Evolutionary conservation across 1,140 invertebrate species (phyloP), one percentile per base, ranked within the genome.

Genomic region (Matsumurasca onukii): DNA sequence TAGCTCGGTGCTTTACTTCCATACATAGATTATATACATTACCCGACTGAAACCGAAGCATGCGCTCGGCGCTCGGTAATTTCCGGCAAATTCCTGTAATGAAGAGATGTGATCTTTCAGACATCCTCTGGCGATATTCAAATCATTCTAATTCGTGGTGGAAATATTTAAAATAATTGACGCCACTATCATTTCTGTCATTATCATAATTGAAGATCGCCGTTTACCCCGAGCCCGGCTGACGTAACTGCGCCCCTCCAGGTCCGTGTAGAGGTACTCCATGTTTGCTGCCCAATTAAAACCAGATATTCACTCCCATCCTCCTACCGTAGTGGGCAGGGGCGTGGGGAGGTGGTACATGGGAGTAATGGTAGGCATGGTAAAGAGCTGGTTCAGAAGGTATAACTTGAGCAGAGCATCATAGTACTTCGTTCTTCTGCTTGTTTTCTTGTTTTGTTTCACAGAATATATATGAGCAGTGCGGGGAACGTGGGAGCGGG

Each of bases 131-230:
- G 62, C 31, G 31, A 65, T 65, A 65, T 65, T 65, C 62, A 65
- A 65, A 65, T 65, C 31, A 65, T 65, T 65, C 62, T 65, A 65
- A 65, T 65, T 65, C 62, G 27, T 65, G 55, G 31, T 65, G 62
- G 39, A 65, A 65, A 65, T 65, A 31, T 65, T 65, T 65, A 65
- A 65, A 65, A 65, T 65, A 65, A 65, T 65, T 65, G 62, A 65
- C 45, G 62, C 31, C 34, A 65, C 62, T 65, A 65, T 65, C 62
- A 65, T 65, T 65, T 27, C 55, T n/a, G 55, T 27, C 24, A 65
- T 65, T 65, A 65, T 27, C 62, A 45, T 65, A 65, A 65, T 65
- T 65, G 39, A 25, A 29, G 55, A 59, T 27, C 55, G 25, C 3
- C 24, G 25, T 17, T 39, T 9, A 27, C 24, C 24, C 24, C 30